Evolutionary conservation across 2,113 vertebrate genomes (phyloP).

Genomic region (Steatornis caripensis): DNA sequence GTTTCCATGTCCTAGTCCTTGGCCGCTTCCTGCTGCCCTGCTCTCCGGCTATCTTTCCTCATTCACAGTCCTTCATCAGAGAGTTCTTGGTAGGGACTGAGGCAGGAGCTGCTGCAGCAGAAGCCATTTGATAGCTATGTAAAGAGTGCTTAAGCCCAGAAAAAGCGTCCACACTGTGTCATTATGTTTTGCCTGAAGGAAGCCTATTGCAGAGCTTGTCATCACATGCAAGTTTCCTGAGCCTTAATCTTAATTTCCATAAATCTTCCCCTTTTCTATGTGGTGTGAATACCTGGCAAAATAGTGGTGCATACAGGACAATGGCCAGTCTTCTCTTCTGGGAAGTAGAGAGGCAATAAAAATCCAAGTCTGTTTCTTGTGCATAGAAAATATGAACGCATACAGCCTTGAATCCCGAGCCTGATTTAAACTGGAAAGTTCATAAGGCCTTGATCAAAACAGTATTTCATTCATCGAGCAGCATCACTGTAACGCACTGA

Average conservation of each 20-base stretch:
- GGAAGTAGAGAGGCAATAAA: neutral
- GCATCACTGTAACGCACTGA: neutral
- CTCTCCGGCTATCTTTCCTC: neutral
- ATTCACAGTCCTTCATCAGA: neutral
- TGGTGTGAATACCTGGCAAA: neutral
- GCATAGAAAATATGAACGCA: neutral
- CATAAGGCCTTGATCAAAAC: neutral
- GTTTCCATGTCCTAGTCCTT: neutral
- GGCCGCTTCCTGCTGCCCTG: neutral
- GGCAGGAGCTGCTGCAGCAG: neutral
- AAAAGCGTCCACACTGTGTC: neutral
- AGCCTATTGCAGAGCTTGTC: neutral
- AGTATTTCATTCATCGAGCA: neutral
- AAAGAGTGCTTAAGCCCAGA: neutral
- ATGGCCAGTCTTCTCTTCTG: neutral
- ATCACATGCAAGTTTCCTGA: neutral
- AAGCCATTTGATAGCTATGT: neutral
- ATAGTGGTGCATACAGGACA: neutral
- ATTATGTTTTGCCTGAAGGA: neutral
- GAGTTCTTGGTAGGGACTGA: neutral
- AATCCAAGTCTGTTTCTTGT: neutral
- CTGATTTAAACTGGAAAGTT: neutral
- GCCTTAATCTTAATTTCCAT: neutral
- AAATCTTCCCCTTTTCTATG: neutral
- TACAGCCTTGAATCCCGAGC: neutral